Percentiles rank a stretch among this genome's conserved stretches.
Evolutionary conservation across 2,888 invertebrate genomes (phyloP).

Genomic region (Cloeon dipterum): DNA sequence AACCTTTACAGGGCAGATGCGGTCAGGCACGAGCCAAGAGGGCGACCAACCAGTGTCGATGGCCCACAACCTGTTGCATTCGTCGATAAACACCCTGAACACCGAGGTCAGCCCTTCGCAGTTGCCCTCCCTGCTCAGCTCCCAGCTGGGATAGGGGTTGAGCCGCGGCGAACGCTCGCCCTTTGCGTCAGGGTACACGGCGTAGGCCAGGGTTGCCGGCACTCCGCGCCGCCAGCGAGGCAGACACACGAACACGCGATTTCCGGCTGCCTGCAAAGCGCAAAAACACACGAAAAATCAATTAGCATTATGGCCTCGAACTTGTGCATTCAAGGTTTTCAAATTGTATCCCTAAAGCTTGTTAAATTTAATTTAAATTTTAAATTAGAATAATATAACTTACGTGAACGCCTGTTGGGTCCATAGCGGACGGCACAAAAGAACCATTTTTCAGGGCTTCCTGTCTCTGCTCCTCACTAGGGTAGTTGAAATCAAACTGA

Average conservation of each 20-base stretch:
- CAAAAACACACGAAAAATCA: no score
- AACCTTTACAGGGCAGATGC: slow-evolving; percentile 29
- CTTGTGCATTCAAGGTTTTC: no score
- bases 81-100: slow-evolving; percentile 46
- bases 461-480: no score
- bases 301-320: no score
- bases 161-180: slow-evolving; percentile 33
- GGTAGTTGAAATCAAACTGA: no score
- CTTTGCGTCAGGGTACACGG: slow-evolving; percentile 19
- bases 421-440: no score
- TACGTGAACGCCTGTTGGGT: no score
- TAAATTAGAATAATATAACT: no score
- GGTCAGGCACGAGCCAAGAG: no score
- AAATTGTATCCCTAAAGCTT: no score
- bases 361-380: no score
- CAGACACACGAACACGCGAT: slow-evolving; percentile 46
- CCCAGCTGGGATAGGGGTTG: slow-evolving; percentile 38
- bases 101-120: slow-evolving; percentile 48
- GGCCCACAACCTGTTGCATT: slow-evolving; percentile 56
- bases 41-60: slow-evolving; percentile 59
- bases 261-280: slow-evolving; percentile 34
- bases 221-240: slow-evolving; percentile 54
- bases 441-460: no score
- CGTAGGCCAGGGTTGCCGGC: slow-evolving; percentile 43
- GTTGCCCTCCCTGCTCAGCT: slow-evolving; percentile 33